Evolutionary conservation across 2,113 vertebrate genomes (phyloP), one percentile per base, ranked within the genome.

Genomic region (Bubalus kerabau): DNA sequence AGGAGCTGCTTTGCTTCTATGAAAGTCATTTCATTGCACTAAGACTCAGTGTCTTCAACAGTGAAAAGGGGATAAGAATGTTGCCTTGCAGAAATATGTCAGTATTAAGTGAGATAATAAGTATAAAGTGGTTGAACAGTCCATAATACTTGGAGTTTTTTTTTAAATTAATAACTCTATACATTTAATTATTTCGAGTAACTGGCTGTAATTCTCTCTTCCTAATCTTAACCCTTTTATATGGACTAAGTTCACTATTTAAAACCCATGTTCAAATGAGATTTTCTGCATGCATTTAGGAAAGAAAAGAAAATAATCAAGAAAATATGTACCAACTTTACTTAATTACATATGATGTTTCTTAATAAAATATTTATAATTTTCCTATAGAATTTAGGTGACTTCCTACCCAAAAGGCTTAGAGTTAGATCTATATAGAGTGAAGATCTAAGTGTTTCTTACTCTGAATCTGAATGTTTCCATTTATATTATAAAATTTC

Each of bases 281-380:
- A 21, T 57, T 96, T 94, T 50, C 26, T 74, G 90, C 90, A 54
- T 87, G 14, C 3, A 82, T 90, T 92, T 96, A 89, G 81, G 30
- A 85, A 88, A 92, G 19, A 62, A 83, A 78, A 30, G 13, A 87
- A 95, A 95, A 71, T 15, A 96, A 71, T 36, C 28, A 78, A 52
- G 36, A 83, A 82, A 50, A 17, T 76, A 48, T 48, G 62, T 94
- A 62, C 28, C 32, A 87, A 15, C 19, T 91, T 95, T 26, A 74
- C 52, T 84, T 97, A 87, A 57, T 62, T 97, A 87, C 82, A 14
- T 82, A 80, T 28, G 14, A 16, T 88, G 92, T 54, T 82, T 95
- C 81, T 90, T 83, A 52, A 62, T 81, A 81, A 89, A 78, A 80
- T 97, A 16, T 76, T 54, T 95, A 21, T 71, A 54, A 81, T 7